Conservation (phyloP, 2,113 vertebrate genomes). For the Hippocampus guttulatus region DNA sequence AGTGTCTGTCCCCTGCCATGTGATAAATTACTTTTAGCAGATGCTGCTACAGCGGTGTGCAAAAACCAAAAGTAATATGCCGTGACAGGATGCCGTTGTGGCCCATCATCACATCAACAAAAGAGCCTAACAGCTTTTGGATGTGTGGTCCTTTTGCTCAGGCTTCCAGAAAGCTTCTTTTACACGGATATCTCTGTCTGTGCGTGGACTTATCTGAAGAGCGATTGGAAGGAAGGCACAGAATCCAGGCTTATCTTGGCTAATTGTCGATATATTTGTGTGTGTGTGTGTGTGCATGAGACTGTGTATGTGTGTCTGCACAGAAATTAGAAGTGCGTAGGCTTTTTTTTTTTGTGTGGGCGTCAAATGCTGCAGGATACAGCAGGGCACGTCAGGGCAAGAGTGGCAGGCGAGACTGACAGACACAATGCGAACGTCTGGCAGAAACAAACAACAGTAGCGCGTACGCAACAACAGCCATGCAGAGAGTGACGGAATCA, state of each 20-base stretch:
- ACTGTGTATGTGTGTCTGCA: conserved; percentile 6
- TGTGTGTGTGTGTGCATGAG: conserved; percentile 17
- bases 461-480: conserved; percentile 17
- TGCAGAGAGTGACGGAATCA: conserved; percentile 36
- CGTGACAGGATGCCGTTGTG: conserved; percentile 48
- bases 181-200: conserved; percentile 43
- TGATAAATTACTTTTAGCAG: conserved; percentile 50
- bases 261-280: conserved; percentile 54
- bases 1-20: conserved; percentile 49
- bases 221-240: conserved; percentile 68
- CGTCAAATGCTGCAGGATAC: conserved; percentile 66
- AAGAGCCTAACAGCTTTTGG: conserved; percentile 27
- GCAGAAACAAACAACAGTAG: conserved; percentile 37
- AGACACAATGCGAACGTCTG: conserved; percentile 55
- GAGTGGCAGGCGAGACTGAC: conserved; percentile 50
- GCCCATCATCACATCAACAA: conserved; percentile 42
- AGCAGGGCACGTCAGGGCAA: conserved; percentile 59
- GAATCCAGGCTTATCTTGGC: conserved; percentile 63
- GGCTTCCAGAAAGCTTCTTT: conserved; percentile 35
- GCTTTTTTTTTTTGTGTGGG: conserved; percentile 50
- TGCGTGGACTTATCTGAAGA: conserved; percentile 57
- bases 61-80: conserved; percentile 50
- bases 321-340: conserved; percentile 7
- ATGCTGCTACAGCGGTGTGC: conserved; percentile 48
- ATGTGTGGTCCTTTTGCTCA: conserved; percentile 17